These are phyloP conservation scores for Ptychobarbus kaznakovi DNA, from an alignment of 2,797 vertebrate genomes.

Conservation along the genomic window DNA sequence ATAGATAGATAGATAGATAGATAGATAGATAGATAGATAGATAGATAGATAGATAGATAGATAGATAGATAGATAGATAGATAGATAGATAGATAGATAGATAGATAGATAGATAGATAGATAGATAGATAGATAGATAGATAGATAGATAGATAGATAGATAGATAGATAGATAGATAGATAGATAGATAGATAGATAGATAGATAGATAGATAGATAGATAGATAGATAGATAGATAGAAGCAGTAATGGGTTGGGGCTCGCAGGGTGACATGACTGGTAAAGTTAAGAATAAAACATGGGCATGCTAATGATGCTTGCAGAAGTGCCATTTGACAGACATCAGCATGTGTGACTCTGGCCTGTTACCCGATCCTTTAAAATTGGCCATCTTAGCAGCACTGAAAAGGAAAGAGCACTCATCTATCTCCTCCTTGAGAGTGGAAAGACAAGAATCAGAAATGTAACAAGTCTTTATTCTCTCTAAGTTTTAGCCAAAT, in stretches of 20 bases:
- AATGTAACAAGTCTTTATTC: constrained; percentile 50
- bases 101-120: constrained; percentile 13
- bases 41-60: too few species aligned
- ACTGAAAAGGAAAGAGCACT: constrained; percentile 82
- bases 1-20: too few species aligned
- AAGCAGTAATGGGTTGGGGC: constrained; percentile 56
- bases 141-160: not conserved
- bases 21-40: too few species aligned
- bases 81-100: not conserved
- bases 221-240: not conserved
- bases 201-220: not conserved
- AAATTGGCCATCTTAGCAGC: constrained; percentile 81
- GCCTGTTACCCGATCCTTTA: constrained; percentile 87
- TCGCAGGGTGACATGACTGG: constrained; percentile 61
- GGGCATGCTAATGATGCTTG: constrained; percentile 84
- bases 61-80: too few species aligned
- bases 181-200: constrained; percentile 2
- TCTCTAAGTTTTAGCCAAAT: constrained; percentile 11
- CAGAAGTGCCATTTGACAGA: constrained; percentile 92
- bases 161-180: not conserved
- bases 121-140: not conserved
- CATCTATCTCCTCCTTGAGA: constrained; percentile 79
- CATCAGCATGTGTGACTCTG: constrained; percentile 87
- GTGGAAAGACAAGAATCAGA: constrained; percentile 72
- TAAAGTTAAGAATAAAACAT: constrained; percentile 79